phyloP scores from a whole-genome alignment of 2,888 invertebrate genomes.

The Bellardia bayeri region DNA sequence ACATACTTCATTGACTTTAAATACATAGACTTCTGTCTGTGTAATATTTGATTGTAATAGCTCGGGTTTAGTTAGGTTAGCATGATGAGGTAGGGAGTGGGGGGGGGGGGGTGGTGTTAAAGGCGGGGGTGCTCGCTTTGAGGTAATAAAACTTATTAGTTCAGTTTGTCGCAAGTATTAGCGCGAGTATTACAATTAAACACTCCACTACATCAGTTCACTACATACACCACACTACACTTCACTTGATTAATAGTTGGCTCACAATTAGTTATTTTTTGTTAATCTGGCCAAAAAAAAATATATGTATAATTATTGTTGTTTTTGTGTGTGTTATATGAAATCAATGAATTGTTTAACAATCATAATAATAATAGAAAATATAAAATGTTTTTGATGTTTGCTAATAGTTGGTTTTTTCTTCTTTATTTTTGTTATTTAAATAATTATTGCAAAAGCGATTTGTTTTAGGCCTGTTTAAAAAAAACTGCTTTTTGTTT shows the following conservation, averaged over 20 bases:
- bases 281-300: neutral
- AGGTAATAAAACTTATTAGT: constrained; percentile 19
- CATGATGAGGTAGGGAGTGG: too few species aligned
- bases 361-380: neutral
- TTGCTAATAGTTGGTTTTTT: neutral
- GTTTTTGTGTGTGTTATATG: neutral
- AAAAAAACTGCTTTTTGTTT: constrained; percentile 22
- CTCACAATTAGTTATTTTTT: neutral
- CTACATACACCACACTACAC: neutral
- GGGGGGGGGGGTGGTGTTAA: too few species aligned
- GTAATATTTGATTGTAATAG: too few species aligned
- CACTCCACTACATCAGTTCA: constrained; percentile 5
- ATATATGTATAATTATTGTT: neutral
- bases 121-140: too few species aligned
- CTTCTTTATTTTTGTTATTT: neutral
- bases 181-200: neutral
- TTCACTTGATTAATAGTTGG: neutral
- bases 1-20: neutral
- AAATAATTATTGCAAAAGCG: constrained; percentile 37
- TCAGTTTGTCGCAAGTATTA: constrained; percentile 7
- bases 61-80: too few species aligned
- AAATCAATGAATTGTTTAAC: neutral
- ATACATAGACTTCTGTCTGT: neutral
- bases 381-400: neutral
- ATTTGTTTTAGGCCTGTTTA: constrained; percentile 26